Percentiles rank a stretch among this genome's conserved stretches.
Conservation (phyloP, 2,797 vertebrate species). For the Premnoplex brunnescens region DNA sequence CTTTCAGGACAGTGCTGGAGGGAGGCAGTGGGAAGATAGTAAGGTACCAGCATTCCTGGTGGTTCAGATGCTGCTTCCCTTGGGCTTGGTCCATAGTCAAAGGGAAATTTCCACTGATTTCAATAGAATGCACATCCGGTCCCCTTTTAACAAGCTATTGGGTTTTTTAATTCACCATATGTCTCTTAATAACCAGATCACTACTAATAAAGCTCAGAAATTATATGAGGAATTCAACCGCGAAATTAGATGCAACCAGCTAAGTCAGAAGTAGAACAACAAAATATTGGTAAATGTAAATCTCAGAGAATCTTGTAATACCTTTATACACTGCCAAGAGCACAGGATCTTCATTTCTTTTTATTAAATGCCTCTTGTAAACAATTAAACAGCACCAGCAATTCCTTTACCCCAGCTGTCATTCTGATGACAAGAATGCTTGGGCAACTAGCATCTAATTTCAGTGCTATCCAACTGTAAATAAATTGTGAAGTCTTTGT, state of each 20-base stretch:
- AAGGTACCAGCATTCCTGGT: background rate
- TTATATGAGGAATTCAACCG: constrained; percentile 13
- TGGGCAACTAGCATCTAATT: background rate
- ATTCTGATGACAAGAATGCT: background rate
- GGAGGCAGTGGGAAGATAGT: background rate
- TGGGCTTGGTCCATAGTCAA: background rate
- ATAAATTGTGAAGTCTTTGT: background rate
- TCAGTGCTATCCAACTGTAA: background rate
- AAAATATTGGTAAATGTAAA: background rate
- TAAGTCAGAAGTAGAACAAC: constrained; percentile 6
- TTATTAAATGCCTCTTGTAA: background rate
- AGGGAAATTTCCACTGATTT: constrained; percentile 26
- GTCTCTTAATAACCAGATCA: constrained; percentile 14
- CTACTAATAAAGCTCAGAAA: constrained; percentile 21
- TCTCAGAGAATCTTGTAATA: background rate
- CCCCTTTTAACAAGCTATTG: background rate
- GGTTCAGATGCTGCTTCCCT: background rate
- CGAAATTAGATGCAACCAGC: background rate
- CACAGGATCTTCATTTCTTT: background rate
- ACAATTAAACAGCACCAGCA: constrained; percentile 1
- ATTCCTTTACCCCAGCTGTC: background rate
- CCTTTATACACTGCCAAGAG: background rate
- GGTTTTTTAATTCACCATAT: background rate
- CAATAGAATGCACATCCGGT: background rate
- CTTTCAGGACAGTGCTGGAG: background rate